Evolutionary conservation across 53 echinoderm and acorn worm species (phyloP).

Genomic region (Mesocentrotus franciscanus): DNA sequence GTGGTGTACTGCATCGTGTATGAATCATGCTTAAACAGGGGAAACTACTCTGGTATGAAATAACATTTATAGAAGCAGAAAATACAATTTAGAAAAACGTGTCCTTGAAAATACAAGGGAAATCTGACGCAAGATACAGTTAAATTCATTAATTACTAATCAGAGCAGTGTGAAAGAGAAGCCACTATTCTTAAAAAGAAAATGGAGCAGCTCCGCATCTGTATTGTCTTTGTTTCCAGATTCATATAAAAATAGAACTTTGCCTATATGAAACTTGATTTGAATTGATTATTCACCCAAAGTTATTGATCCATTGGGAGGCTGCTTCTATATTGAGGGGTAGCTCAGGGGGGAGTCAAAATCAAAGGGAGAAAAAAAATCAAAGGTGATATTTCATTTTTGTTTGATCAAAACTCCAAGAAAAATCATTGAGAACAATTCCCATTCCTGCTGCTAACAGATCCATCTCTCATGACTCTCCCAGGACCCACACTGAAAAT

Average conservation of each 20-base stretch:
- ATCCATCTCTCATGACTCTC: too few species aligned
- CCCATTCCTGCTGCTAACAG: too few species aligned
- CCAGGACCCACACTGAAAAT: too few species aligned
- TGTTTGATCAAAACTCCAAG: not conserved
- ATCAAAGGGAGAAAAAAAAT: not conserved
- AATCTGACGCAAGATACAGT: too few species aligned
- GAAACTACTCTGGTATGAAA: too few species aligned
- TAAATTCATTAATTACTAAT: not conserved
- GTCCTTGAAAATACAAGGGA: too few species aligned
- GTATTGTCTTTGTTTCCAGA: not conserved
- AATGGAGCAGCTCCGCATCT: not conserved
- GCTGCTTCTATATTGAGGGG: not conserved
- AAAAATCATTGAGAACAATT: not conserved
- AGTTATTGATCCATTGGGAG: not conserved
- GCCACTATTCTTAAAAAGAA: not conserved
- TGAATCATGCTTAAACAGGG: too few species aligned
- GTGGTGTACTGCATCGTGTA: too few species aligned
- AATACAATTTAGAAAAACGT: too few species aligned
- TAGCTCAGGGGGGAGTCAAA: not conserved
- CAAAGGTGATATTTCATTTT: not conserved
- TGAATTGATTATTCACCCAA: not conserved
- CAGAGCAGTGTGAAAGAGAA: not conserved
- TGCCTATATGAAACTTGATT: not conserved
- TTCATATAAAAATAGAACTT: not conserved
- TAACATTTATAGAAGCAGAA: too few species aligned